Percentiles rank a stretch among this genome's conserved stretches.
Evolutionary conservation across 2,113 vertebrate species (phyloP).

Genomic region (Actenoides lindsayi): DNA sequence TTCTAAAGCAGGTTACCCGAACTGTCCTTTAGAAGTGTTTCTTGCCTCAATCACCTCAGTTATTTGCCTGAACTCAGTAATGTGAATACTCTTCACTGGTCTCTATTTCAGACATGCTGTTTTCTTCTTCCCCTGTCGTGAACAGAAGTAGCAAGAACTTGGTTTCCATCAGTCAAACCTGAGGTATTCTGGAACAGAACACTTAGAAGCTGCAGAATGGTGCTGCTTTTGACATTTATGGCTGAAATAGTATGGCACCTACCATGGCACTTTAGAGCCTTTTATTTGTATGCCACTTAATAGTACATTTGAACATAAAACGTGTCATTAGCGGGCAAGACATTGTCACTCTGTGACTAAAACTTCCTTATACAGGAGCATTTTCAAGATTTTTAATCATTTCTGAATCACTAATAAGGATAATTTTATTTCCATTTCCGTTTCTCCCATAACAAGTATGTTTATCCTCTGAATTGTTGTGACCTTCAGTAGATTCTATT

Average conservation of each 20-base stretch:
- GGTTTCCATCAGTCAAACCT: background rate
- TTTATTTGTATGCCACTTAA: background rate
- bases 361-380: background rate
- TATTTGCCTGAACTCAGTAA: background rate
- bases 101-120: background rate
- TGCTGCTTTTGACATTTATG: background rate
- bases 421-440: background rate
- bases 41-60: background rate
- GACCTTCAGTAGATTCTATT: background rate
- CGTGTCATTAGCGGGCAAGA: background rate
- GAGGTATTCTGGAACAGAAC: background rate
- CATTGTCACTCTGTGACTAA: background rate
- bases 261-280: background rate
- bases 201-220: background rate
- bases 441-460: background rate
- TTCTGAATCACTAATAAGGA: background rate
- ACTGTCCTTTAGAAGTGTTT: background rate
- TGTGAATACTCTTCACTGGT: background rate
- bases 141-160: background rate
- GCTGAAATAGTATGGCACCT: background rate
- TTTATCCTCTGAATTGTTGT: background rate
- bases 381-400: background rate
- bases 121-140: background rate
- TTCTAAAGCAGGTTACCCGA: background rate
- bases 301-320: background rate